phyloP scores from a whole-genome alignment of 2,113 vertebrate species.

The Laticauda laticaudata region DNA sequence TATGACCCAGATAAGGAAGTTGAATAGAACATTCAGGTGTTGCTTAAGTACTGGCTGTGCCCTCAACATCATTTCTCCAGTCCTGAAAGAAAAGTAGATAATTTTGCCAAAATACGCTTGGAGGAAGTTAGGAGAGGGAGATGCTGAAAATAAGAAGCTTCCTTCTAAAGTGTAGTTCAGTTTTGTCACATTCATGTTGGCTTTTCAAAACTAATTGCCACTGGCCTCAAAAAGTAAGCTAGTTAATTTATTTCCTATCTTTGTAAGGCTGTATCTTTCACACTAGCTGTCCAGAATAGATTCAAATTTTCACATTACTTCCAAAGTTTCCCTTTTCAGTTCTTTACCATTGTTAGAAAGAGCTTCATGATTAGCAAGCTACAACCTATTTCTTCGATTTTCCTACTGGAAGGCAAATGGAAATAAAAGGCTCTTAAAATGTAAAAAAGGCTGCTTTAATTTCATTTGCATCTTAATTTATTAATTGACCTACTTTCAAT shows the following conservation, averaged over 20 bases:
- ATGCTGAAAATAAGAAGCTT: slow-evolving; percentile 1
- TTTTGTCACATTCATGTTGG: background rate
- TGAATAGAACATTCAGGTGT: background rate
- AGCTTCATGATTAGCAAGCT: slow-evolving; percentile 22
- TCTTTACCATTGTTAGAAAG: slow-evolving; percentile 21
- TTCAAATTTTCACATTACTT: slow-evolving; percentile 28
- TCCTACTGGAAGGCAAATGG: slow-evolving; percentile 17
- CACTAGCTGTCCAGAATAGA: slow-evolving; percentile 17
- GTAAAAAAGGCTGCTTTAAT: slow-evolving; percentile 26
- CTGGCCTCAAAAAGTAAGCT: background rate
- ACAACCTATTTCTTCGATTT: slow-evolving; percentile 25
- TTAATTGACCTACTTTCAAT: slow-evolving; percentile 49
- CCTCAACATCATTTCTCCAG: background rate
- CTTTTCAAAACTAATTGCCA: slow-evolving; percentile 25
- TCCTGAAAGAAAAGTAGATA: background rate
- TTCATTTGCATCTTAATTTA: slow-evolving; percentile 36
- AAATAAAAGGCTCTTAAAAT: background rate
- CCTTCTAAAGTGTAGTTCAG: background rate
- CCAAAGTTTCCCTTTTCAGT: background rate
- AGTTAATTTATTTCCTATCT: slow-evolving; percentile 22
- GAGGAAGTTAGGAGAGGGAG: background rate
- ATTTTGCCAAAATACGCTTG: background rate
- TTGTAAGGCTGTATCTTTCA: background rate
- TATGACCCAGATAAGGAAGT: background rate
- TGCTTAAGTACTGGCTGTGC: background rate